phyloP scores from a whole-genome alignment of 1,140 invertebrate species.

The Euglossa dilemma region DNA sequence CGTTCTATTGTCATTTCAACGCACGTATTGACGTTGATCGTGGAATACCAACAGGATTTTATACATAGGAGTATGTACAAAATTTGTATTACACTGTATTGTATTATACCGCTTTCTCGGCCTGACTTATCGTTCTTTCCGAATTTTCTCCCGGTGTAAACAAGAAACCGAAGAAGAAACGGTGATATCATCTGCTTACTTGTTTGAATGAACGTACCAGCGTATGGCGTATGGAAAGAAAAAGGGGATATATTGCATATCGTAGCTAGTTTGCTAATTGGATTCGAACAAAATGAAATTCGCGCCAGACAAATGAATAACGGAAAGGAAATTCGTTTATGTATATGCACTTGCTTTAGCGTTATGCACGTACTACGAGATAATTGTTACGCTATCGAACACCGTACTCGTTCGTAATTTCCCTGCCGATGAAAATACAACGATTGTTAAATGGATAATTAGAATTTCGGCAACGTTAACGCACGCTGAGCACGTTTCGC shows the following conservation, averaged over 20 bases:
- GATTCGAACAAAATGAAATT: background rate
- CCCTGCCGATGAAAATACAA: too few species aligned
- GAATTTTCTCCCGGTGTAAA: background rate
- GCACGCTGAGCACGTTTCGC: constrained; percentile 12
- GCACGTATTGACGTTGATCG: constrained; percentile 31
- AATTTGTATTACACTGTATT: constrained; percentile 4
- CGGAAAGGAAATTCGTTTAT: background rate
- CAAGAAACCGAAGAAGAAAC: background rate
- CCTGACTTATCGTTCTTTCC: background rate
- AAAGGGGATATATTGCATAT: too few species aligned
- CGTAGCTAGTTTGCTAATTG: background rate
- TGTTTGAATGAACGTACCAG: too few species aligned
- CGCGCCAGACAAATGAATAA: background rate
- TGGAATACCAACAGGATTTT: constrained; percentile 6
- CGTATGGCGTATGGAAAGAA: too few species aligned
- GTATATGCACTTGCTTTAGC: background rate
- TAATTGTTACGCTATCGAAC: background rate
- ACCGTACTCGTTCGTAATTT: too few species aligned
- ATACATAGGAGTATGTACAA: background rate
- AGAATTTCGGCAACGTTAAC: background rate
- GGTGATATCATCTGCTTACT: too few species aligned
- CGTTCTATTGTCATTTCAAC: constrained; percentile 17
- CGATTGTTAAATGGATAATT: background rate
- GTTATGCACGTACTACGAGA: background rate
- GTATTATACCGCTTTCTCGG: background rate